Conservation (phyloP, 1,140 invertebrate genomes). For the Trachelipus rathkii region DNA sequence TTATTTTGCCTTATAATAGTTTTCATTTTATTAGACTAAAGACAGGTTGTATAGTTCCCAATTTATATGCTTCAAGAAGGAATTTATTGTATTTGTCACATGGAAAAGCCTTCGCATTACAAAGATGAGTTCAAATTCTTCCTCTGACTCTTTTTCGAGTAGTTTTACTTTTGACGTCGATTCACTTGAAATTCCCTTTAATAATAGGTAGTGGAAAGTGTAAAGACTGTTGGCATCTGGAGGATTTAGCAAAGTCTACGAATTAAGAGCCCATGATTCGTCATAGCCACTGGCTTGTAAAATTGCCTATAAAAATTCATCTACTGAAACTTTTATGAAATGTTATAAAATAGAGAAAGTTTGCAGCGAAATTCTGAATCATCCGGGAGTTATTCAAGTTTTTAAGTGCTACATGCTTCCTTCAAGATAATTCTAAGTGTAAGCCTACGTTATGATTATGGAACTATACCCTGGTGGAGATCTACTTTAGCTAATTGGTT, state of each 20-base stretch:
- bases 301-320: conserved; percentile 16
- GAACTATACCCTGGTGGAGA: conserved; percentile 23
- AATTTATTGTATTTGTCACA: neutral
- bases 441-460: conserved; percentile 22
- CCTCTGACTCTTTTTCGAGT: neutral
- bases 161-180: neutral
- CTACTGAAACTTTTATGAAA: conserved; percentile 22
- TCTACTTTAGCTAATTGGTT: conserved; percentile 5
- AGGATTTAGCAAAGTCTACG: conserved; percentile 24
- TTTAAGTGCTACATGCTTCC: conserved; percentile 10
- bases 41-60: too few relatives aligned
- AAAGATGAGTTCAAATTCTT: neutral
- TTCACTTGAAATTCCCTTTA: neutral
- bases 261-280: neutral
- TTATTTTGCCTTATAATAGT: too few relatives aligned
- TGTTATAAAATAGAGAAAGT: conserved; percentile 26
- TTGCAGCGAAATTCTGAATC: conserved; percentile 13
- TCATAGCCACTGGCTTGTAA: conserved; percentile 23
- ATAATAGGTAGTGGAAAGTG: conserved; percentile 9
- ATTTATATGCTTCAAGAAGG: too few relatives aligned
- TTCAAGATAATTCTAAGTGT: neutral
- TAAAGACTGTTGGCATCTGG: conserved; percentile 18
- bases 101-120: neutral
- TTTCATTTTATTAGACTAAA: too few relatives aligned
- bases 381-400: conserved; percentile 24